Base-by-base conservation (phyloP, 2,888 invertebrate genomes). In the Hydrotaea cyrtoneurina region DNA sequence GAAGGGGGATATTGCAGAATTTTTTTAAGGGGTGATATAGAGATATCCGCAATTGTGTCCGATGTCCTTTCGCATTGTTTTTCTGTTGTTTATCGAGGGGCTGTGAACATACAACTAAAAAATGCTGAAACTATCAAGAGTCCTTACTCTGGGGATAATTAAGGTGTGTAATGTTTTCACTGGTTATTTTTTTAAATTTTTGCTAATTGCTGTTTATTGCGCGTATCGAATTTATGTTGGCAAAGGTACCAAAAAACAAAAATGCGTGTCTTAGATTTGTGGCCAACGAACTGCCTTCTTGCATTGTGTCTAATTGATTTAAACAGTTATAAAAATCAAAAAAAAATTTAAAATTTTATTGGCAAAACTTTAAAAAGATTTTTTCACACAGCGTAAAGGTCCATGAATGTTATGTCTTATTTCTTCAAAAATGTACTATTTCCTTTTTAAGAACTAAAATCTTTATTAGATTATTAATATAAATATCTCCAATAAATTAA, bases 151-250 rank as follows among this genome's bases (percentile, higher is more conserved):
- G 8, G 23, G 62, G 62, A 43, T 62, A 75, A 71, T 64, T 50
- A 69, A 76, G 53, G 77, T 77, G 75, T 36, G 23, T 69, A 77
- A 73, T 66, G 50, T 55, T 76, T 80, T 79, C 50, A 46, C 39
- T 46, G 69, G 19, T 50, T 53, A 55, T 72, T 43, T 71, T 36
- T 77, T 53, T 19, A 36, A 53, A 78, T 19, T 39, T 53, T 39
- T 72, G 78, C 82, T 87, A 87, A 87, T 87, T 87, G 83, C 59
- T 78, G 78, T 87, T 87, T 87, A 87, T 87, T 85, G 80, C 83
- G 50, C 83, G 86, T 79, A 82, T 76, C 86, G 66, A 86, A 86
- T 85, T 82, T 15, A 55, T 72, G 72, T 26, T 59, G 64, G 59
- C 69, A 79, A 82, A 73, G 77, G 79, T 46, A 69, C 31, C 13